Percentiles rank a stretch among this genome's conserved stretches.
phyloP scores from a whole-genome alignment of 1,140 invertebrate species.

The silkworm (Bombyx mori) region ASM3026992v2 NC_085118.1:10760501-10761000 shows the following conservation, averaged over 20 bases:
- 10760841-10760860: conserved; percentile 94
- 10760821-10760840: conserved; percentile 88
- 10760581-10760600: conserved; percentile 41
- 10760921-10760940: background rate
- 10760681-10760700: conserved; percentile 87
- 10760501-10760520: no score
- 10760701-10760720: conserved; percentile 92
- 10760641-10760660: background rate
- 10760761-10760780: conserved; percentile 96
- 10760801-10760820: conserved; percentile 89
- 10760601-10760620: conserved; percentile 45
- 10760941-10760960: no score
- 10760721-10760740: conserved; percentile 93
- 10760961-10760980: no score
- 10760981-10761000: no score
- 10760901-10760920: conserved; percentile 81
- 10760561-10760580: conserved; percentile 73
- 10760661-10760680: conserved; percentile 59
- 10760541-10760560: no score
- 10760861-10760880: conserved; percentile 97
- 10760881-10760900: conserved; percentile 95
- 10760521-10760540: background rate
- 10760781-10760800: conserved; percentile 93
- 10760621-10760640: conserved; percentile 6
- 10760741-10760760: conserved; percentile 94